Percentiles rank a stretch among this genome's conserved stretches.
phyloP scores from a whole-genome alignment of 2,888 invertebrate genomes.

The Himalopsyche kuldschensis region DNA sequence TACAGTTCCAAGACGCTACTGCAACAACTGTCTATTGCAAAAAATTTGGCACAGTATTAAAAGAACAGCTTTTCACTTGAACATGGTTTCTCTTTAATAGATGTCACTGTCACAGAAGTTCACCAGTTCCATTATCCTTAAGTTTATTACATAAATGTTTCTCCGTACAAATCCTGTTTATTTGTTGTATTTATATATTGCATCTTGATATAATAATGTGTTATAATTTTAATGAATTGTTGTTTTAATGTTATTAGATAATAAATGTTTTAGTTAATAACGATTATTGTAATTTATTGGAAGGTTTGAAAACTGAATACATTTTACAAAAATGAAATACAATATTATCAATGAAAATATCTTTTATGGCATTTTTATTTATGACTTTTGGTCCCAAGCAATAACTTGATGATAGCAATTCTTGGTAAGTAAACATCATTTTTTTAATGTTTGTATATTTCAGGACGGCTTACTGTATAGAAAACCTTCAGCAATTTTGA shows the following conservation, averaged over 20 bases:
- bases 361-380: too few relatives aligned
- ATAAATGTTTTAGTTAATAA: not conserved
- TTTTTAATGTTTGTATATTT: too few relatives aligned
- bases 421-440: too few relatives aligned
- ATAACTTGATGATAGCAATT: too few relatives aligned
- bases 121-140: not conserved
- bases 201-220: not conserved
- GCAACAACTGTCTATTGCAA: too few relatives aligned
- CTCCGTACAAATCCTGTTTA: not conserved
- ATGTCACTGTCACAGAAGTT: not conserved
- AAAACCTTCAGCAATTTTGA: too few relatives aligned
- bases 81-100: too few relatives aligned
- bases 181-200: not conserved
- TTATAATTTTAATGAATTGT: not conserved
- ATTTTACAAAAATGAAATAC: not conserved
- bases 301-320: not conserved
- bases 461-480: too few relatives aligned
- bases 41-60: too few relatives aligned
- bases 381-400: too few relatives aligned
- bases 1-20: too few relatives aligned
- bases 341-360: not conserved
- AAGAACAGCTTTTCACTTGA: too few relatives aligned
- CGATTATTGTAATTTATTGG: not conserved
- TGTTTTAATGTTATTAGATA: not conserved
- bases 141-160: not conserved